Evolutionary conservation across 2,113 vertebrate genomes (phyloP).

Genomic region (Fregata magnificens): DNA sequence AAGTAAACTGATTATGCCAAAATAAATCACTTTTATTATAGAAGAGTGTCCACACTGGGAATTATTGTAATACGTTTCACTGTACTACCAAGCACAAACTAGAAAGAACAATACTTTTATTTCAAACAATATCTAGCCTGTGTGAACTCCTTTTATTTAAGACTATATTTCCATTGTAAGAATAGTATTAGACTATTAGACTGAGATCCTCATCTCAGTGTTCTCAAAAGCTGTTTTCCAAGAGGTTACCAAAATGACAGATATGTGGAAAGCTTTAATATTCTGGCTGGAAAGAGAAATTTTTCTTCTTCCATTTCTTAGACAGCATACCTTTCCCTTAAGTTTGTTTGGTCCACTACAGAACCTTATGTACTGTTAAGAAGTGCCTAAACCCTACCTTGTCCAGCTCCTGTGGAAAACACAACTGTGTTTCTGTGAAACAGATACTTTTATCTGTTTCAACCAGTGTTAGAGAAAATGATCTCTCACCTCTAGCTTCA

Average conservation of each 20-base stretch:
- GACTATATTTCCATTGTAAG: not conserved
- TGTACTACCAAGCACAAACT: not conserved
- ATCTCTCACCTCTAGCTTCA: not conserved
- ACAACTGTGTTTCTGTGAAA: not conserved
- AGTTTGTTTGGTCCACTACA: not conserved
- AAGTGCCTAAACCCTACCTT: not conserved
- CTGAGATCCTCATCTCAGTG: not conserved
- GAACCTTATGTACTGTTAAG: not conserved
- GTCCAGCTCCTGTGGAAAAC: not conserved
- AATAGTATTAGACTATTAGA: not conserved
- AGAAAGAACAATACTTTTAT: not conserved
- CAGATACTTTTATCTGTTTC: not conserved
- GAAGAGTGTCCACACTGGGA: not conserved
- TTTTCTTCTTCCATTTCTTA: not conserved
- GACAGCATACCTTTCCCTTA: not conserved
- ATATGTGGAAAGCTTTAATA: not conserved
- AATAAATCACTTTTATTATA: not conserved
- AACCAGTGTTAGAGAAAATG: not conserved
- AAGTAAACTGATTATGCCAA: not conserved
- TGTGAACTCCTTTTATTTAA: not conserved
- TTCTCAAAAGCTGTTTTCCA: conserved; percentile 7
- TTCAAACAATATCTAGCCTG: not conserved
- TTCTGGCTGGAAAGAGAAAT: not conserved
- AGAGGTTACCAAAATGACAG: not conserved
- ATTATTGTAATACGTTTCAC: not conserved